Evolutionary conservation across 2,888 invertebrate species (phyloP), one percentile per base, ranked within the genome.

Genomic region (Thereva nobilitata): DNA sequence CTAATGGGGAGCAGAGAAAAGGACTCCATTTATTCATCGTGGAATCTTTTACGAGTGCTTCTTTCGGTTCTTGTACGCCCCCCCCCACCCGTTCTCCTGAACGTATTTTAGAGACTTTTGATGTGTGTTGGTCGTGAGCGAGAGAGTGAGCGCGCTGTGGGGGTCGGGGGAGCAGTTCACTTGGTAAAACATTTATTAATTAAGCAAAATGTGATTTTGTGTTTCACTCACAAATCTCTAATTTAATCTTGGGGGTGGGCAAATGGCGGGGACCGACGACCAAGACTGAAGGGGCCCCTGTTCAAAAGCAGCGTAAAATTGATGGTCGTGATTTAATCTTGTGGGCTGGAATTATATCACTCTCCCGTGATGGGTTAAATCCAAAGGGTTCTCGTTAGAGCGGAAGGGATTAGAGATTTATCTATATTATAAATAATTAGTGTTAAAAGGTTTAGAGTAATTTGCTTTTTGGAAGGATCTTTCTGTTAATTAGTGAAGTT

Each of bases 1-100:
- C 74, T 77, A 78, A 78, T 77, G 59, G 63, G 56, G 63, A 59
- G 61, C 53, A 64, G 53, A 52, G 53, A 64, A 44, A 64, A 53
- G 64, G 45, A 54, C 61, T 61, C 61, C 61, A 61, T 61, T 61
- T 61, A 61, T 61, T 61, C 61, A 49, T 41, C 12, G 61, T 44
- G 41, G 50, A 23, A 23, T 38, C 61, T 61, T 61, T 61, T 50
- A 61, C 23, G 23, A 23, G 23, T 23, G 23, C 61, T 50, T 61
- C 50, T 61, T 61, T 61, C 50, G 50, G 34, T 38, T 38, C 42
- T 56, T n/a, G 42, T 61, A 61, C 23, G 2, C 1, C 23, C 23
- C 23, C 23, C 23, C 23, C 23, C 23, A 2, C 23, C 23, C 23
- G 23, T 2, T 2, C 23, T 23, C 23, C 49, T 50, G 61, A 50